Base-by-base conservation (phyloP, 1,140 invertebrate genomes). In the Zelostemma sp. region DNA sequence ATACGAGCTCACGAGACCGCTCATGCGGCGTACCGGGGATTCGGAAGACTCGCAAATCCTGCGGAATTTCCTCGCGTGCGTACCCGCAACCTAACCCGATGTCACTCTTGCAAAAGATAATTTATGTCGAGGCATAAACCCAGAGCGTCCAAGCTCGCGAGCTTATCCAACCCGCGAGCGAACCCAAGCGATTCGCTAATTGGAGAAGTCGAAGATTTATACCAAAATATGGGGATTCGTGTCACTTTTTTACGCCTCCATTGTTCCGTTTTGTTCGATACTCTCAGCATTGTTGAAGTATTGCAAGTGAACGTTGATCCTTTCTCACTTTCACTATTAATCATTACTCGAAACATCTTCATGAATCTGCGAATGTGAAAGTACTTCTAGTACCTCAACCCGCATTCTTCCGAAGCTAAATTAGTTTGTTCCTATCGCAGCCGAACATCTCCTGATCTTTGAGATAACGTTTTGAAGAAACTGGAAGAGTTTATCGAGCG, bases 1-100 rank as follows among this genome's bases (percentile, higher is more conserved):
- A 68, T 72, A 69, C 58, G 55, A 64, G 62, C 68, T 54, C 66
- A 48, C 65, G 40, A 61, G 59, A 55, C 55, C 53, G 43, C 47
- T 15, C 43, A 51, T 11, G 3, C 12, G 15, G 41, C 16, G 45
- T 18, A n/a, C n/a, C n/a, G n/a, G n/a, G n/a, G n/a, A 55, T 56
- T 28, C 50, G 43, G 33, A 8, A 8, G 41, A 45, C 41, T 38
- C 15, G 17, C n/a, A 31, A 15, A 40, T 31, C 46, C 19, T 11
- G 35, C 35, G 45, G 54, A 50, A 66, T 54, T 54, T 45, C 57
- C 50, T 8, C 50, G 47, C 43, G 70, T 50, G 33, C 55, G 68
- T 71, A 69, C 35, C 8, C 21, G 21, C n/a, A n/a, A n/a, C 21
- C 21, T 3, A 25, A 25, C 21, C 3, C 21, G 8, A 25, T 25